These are phyloP conservation scores for Vidua macroura DNA, from an alignment of 2,113 vertebrate genomes.

Conservation along the genomic window DNA sequence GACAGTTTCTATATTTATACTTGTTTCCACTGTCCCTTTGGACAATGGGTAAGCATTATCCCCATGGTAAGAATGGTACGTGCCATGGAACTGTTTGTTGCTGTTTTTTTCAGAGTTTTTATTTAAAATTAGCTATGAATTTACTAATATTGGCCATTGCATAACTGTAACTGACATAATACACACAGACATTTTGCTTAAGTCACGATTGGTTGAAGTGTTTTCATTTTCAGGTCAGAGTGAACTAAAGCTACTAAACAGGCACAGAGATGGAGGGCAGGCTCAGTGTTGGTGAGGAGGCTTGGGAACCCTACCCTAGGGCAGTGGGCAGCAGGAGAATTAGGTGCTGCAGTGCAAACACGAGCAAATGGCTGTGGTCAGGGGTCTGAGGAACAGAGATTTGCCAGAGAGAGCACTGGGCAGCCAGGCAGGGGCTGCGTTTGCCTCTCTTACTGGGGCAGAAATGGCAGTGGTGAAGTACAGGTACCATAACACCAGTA, in stretches of 20 bases:
- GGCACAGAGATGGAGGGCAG: background rate
- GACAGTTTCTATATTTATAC: constrained; percentile 67
- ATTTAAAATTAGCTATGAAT: constrained; percentile 58
- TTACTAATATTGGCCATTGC: constrained; percentile 64
- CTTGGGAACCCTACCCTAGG: background rate
- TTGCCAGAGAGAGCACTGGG: background rate
- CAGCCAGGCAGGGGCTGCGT: background rate
- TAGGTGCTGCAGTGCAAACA: background rate
- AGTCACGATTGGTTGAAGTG: constrained; percentile 15
- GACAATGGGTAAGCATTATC: constrained; percentile 36
- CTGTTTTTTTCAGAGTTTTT: constrained; percentile 60
- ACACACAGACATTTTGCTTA: constrained; percentile 37
- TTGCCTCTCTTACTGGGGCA: background rate
- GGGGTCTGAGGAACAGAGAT: background rate
- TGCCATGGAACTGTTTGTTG: constrained; percentile 54
- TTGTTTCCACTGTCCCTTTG: constrained; percentile 53
- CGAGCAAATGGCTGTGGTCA: background rate
- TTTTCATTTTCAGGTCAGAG: constrained; percentile 48
- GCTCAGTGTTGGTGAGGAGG: background rate
- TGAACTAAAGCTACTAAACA: background rate
- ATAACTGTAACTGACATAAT: constrained; percentile 64
- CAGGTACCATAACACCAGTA: background rate
- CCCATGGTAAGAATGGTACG: constrained; percentile 31
- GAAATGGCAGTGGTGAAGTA: background rate
- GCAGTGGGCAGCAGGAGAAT: background rate